Evolutionary conservation across 2,797 vertebrate species (phyloP).

Genomic region (Danio albolineatus): DNA sequence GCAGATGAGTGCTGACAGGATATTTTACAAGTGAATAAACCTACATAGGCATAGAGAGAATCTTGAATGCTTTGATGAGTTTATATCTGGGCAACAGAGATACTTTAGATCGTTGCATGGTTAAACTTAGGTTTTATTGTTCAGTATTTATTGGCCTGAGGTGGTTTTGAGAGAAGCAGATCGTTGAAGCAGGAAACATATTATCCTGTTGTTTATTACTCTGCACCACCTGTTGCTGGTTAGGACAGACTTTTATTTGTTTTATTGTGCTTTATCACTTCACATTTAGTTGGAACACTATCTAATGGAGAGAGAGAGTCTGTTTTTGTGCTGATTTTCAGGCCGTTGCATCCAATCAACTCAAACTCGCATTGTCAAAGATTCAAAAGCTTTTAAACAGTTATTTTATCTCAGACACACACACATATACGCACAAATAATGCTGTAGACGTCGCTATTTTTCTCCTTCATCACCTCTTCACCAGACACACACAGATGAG

Average conservation of each 20-base stretch:
- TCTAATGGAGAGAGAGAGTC: background rate
- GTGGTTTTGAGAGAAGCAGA: background rate
- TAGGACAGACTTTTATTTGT: background rate
- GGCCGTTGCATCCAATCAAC: constrained; percentile 6
- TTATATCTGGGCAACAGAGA: background rate
- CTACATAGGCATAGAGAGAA: background rate
- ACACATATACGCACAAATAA: background rate
- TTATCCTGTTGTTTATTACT: constrained; percentile 9
- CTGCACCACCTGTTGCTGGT: background rate
- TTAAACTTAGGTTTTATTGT: constrained; percentile 31
- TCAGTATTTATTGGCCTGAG: background rate
- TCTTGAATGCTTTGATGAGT: background rate
- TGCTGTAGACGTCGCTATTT: background rate
- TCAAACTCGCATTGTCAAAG: constrained; percentile 5
- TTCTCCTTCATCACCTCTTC: constrained; percentile 2
- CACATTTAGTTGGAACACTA: background rate
- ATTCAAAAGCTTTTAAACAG: constrained; percentile 8
- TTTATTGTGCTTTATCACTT: background rate
- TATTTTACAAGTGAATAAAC: background rate
- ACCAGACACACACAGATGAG: constrained; percentile 36
- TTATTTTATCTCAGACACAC: constrained; percentile 5
- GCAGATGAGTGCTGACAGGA: background rate
- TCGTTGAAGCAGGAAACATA: background rate
- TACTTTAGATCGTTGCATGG: background rate
- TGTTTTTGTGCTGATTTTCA: constrained; percentile 2